phyloP scores from a whole-genome alignment of 35 echinoderm and acorn worm species.

The Ophioderma brevispina region DNA sequence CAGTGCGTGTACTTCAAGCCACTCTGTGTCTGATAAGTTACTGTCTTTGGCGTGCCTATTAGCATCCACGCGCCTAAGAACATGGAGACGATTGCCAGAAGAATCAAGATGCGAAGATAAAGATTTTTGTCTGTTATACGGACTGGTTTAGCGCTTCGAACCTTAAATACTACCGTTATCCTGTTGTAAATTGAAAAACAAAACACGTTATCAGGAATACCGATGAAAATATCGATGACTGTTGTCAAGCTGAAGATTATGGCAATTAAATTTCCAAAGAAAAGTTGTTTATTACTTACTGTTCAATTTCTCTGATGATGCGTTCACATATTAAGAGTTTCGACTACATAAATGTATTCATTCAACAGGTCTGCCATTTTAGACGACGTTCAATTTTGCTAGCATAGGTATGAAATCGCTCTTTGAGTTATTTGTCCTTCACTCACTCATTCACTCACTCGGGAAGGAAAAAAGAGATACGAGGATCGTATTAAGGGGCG shows the following conservation, averaged over 20 bases:
- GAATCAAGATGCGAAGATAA: constrained; percentile 31
- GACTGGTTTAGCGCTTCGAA: constrained; percentile 73
- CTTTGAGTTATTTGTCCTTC: too few species aligned
- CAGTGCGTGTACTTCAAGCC: constrained; percentile 47
- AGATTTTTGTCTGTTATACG: constrained; percentile 56
- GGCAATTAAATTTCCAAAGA: background rate
- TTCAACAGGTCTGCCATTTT: too few species aligned
- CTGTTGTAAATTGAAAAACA: too few species aligned
- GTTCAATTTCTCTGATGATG: background rate
- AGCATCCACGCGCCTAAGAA: constrained; percentile 45
- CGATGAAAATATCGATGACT: background rate
- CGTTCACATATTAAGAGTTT: background rate
- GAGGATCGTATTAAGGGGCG: too few species aligned
- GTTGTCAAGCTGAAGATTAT: background rate
- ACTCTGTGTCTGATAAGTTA: background rate
- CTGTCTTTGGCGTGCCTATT: background rate
- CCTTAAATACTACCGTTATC: constrained; percentile 66
- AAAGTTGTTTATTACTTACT: background rate
- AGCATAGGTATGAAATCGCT: too few species aligned
- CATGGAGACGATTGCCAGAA: constrained; percentile 17
- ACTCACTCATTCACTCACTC: too few species aligned
- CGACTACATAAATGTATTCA: background rate
- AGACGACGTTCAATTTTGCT: too few species aligned
- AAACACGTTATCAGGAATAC: background rate
- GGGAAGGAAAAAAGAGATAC: too few species aligned